Percentiles rank a stretch among this genome's conserved stretches.
Evolutionary conservation across 1,140 invertebrate genomes (phyloP).

Genomic region (Melanaphis sacchari): DNA sequence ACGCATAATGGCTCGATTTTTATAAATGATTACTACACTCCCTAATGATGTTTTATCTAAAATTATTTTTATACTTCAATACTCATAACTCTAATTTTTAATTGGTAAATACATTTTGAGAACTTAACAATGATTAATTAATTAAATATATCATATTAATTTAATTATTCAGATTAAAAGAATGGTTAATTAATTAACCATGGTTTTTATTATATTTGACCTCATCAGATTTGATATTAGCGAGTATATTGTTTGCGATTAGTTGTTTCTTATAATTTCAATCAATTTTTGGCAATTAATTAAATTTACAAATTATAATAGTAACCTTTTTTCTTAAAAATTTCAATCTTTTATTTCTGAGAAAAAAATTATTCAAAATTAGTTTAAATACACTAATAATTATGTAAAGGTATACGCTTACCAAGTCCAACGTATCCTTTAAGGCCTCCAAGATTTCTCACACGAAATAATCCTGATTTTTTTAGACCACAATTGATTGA

Average conservation of each 20-base stretch:
- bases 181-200: not conserved
- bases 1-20: too few species aligned
- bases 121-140: not conserved
- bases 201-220: not conserved
- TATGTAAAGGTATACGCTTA: constrained; percentile 65
- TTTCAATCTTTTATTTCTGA: not conserved
- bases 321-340: not conserved
- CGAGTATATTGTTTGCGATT: not conserved
- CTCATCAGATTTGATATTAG: not conserved
- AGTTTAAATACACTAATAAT: not conserved
- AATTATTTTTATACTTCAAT: not conserved
- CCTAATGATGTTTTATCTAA: not conserved
- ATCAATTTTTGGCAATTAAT: not conserved
- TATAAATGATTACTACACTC: too few species aligned
- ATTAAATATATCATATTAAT: not conserved
- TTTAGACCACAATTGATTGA: constrained; percentile 88
- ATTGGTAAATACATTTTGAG: not conserved
- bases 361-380: not conserved
- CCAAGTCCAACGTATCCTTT: constrained; percentile 86
- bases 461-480: constrained; percentile 86
- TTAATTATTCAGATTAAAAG: not conserved
- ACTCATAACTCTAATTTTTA: not conserved
- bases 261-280: not conserved
- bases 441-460: constrained; percentile 85
- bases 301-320: not conserved